These are phyloP conservation scores for Gonatopus flavifemur DNA, from an alignment of 1,140 invertebrate genomes.

Conservation along the genomic window DNA sequence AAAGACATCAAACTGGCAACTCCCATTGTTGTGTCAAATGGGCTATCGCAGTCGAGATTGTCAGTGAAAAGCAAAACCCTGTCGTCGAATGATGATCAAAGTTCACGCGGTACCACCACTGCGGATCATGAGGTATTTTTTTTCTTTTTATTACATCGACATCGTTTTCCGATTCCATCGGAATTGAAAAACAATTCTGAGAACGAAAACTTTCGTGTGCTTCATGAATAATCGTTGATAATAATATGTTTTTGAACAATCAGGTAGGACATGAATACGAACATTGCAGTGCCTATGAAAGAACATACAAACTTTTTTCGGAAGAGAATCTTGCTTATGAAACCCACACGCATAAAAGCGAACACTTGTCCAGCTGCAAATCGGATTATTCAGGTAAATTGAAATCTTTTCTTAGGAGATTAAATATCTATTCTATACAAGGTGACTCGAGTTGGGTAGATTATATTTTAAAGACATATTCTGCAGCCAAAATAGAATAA, in stretches of 20 bases:
- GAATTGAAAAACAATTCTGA: too few relatives aligned
- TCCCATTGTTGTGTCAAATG: constrained; percentile 63
- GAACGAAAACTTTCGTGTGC: too few relatives aligned
- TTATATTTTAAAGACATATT: too few relatives aligned
- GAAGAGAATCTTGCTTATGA: constrained; percentile 40
- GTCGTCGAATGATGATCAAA: constrained; percentile 22
- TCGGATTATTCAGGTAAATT: constrained; percentile 37
- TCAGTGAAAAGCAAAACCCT: constrained; percentile 53
- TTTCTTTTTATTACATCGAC: too few relatives aligned
- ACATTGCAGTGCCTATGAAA: constrained; percentile 44
- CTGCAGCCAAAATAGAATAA: too few relatives aligned
- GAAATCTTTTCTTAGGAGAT: constrained; percentile 6
- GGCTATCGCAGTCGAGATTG: constrained; percentile 57
- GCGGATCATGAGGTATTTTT: too few relatives aligned
- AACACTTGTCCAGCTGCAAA: constrained; percentile 35
- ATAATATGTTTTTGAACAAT: too few relatives aligned
- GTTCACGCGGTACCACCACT: background rate
- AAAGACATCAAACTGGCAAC: constrained; percentile 66
- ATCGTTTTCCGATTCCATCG: too few relatives aligned
- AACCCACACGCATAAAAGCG: constrained; percentile 21
- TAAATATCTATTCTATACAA: too few relatives aligned
- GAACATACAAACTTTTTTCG: constrained; percentile 46
- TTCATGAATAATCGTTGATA: too few relatives aligned
- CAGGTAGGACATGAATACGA: too few relatives aligned
- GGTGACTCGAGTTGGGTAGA: too few relatives aligned